Conservation (phyloP, 2,888 invertebrate genomes). For the Odontothrips loti region DNA sequence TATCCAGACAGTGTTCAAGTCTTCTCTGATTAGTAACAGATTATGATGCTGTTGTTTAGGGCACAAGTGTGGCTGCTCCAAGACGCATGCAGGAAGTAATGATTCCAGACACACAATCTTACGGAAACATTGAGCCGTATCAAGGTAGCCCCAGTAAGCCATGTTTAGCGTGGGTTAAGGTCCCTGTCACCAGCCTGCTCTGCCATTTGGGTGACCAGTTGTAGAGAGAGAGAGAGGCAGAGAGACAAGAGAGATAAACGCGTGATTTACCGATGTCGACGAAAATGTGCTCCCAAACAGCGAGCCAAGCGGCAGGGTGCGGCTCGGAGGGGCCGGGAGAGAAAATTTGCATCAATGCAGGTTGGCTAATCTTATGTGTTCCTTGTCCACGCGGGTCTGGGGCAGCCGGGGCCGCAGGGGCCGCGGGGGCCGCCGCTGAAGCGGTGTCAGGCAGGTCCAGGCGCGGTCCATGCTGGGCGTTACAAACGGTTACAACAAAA, state of each 20-base stretch:
- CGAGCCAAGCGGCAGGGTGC: neutral
- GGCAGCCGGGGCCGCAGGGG: neutral
- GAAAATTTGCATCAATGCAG: constrained; percentile 12
- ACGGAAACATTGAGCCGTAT: no score
- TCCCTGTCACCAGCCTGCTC: no score
- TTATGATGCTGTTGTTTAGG: no score
- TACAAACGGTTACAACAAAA: neutral
- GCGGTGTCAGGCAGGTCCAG: neutral
- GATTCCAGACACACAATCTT: no score
- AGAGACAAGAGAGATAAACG: neutral
- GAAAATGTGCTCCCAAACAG: neutral
- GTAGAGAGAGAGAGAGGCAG: no score
- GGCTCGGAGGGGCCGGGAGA: neutral
- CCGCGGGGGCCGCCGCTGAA: neutral
- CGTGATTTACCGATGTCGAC: neutral
- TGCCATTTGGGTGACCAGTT: no score
- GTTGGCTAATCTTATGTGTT: constrained; percentile 17
- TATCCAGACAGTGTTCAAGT: no score
- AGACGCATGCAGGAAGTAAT: no score
- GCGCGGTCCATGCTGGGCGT: neutral
- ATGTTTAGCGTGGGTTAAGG: no score
- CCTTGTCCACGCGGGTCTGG: neutral
- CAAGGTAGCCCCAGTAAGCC: no score
- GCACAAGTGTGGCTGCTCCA: no score
- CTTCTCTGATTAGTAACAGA: no score